phyloP scores from a whole-genome alignment of 2,113 vertebrate genomes.

The Gopherus evgoodei region DNA sequence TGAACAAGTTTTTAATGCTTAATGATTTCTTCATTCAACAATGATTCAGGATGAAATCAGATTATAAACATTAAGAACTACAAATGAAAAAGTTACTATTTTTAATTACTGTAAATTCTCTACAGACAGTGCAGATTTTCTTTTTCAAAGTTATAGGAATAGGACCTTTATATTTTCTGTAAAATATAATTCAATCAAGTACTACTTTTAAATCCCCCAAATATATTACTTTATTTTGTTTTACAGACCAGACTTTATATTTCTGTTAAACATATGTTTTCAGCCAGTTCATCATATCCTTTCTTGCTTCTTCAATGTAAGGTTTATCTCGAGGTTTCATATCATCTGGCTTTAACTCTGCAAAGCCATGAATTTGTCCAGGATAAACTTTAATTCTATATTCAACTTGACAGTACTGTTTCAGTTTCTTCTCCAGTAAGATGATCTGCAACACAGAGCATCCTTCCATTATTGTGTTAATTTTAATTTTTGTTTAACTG shows the following conservation, averaged over 20 bases:
- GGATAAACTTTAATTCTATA: slow-evolving; percentile 92
- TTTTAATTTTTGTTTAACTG: not conserved
- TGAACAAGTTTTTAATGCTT: slow-evolving; percentile 6
- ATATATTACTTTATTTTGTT: not conserved
- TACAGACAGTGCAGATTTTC: not conserved
- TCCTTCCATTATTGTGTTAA: not conserved
- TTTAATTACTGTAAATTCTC: not conserved
- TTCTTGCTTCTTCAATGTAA: slow-evolving; percentile 87
- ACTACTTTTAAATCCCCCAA: not conserved
- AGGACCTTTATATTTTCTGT: not conserved
- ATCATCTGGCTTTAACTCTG: slow-evolving; percentile 90
- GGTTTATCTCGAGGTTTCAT: slow-evolving; percentile 84
- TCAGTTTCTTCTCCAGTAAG: slow-evolving; percentile 83
- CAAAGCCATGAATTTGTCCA: slow-evolving; percentile 93
- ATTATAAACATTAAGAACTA: slow-evolving; percentile 37
- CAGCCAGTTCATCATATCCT: slow-evolving; percentile 90
- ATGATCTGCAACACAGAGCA: slow-evolving; percentile 77
- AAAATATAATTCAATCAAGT: not conserved
- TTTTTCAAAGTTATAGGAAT: not conserved
- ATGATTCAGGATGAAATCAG: not conserved
- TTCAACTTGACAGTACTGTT: slow-evolving; percentile 85
- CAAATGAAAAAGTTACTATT: slow-evolving; percentile 10
- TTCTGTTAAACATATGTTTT: slow-evolving; percentile 84
- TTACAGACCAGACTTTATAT: not conserved
- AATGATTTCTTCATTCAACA: not conserved